A percentile compares a stretch with the other conserved stretches of the same genome.
Conservation (phyloP, 2,888 invertebrate species). For the Troilus luridus region DNA sequence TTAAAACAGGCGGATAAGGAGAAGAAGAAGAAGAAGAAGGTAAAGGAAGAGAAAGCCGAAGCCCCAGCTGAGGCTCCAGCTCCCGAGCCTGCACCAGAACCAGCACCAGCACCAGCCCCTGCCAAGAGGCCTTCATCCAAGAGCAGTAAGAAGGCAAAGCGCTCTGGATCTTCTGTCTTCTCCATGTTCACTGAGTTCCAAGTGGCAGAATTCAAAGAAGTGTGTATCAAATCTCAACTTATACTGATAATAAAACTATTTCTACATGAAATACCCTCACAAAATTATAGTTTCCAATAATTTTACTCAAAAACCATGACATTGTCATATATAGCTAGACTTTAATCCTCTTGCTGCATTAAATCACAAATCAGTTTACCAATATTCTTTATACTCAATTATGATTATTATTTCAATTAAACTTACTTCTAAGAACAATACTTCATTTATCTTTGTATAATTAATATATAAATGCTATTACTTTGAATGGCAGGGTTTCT, state of each 20-base stretch:
- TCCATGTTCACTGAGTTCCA: conserved; percentile 97
- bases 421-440: neutral
- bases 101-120: conserved; percentile 71
- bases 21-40: conserved; percentile 93
- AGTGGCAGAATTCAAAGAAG: conserved; percentile 96
- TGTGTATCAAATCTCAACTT: conserved; percentile 68
- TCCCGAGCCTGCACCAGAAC: conserved; percentile 77
- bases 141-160: conserved; percentile 85
- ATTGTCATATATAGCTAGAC: neutral
- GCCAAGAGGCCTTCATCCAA: conserved; percentile 85
- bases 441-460: neutral
- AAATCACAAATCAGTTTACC: neutral
- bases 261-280: neutral
- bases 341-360: neutral
- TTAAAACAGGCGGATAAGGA: conserved; percentile 88
- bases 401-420: neutral
- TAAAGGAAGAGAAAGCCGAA: conserved; percentile 80
- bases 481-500: conserved; percentile 80
- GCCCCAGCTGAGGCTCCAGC: conserved; percentile 77
- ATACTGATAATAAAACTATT: neutral
- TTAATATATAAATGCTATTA: neutral
- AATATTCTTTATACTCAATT: neutral
- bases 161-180: conserved; percentile 95
- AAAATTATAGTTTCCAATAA: neutral
- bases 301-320: neutral